Base-by-base conservation (phyloP, 2,113 vertebrate species). In the Hassar affinis region DNA sequence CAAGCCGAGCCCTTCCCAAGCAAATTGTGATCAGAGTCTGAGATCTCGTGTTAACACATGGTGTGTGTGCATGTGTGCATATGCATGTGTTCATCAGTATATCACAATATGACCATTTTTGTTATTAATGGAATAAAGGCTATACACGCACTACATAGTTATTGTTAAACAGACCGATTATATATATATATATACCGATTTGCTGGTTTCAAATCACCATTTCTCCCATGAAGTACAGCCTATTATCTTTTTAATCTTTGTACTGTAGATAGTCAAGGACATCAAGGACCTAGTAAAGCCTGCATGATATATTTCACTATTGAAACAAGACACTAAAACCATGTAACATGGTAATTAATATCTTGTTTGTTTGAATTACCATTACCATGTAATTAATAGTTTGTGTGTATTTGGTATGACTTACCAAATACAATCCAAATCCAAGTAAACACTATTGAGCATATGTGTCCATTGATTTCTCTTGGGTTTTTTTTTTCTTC, bases 171-270 rank as follows among this genome's bases (percentile, higher is more conserved):
- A 49, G 42, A 74, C 22, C 74, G 68, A 42, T n/a, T n/a, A n/a
- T n/a, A n/a, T 42, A 42, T 42, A 42, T 82, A 11, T 35, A 75
- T n/a, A 61, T 72, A 8, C 45, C 25, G 45, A 76, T 83, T 76
- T 76, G 42, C 72, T 82, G 54, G 45, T 52, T 76, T 83, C 45
- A 62, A 83, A 76, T 83, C 71, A 62, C 17, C 17, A 51, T 69
- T 69, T 42, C 18, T 68, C 11, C 78, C 30, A 52, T 71, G 22
- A 42, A 38, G 52, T 71, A 54, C 33, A 81, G 54, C 56, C 9
- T 81, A 42, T 82, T 25, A 75, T 75, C 69, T 66, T 72, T 56
- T 72, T 47, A 59, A 74, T 82, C 81, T 62, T 74, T 83, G 56
- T 75, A 82, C 56, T 61, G 42, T 75, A 75, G 35, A 61, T 75